Evolutionary conservation across 2,113 vertebrate genomes (phyloP), one percentile per base, ranked within the genome.

Genomic region (Phrynosoma blainvillii): DNA sequence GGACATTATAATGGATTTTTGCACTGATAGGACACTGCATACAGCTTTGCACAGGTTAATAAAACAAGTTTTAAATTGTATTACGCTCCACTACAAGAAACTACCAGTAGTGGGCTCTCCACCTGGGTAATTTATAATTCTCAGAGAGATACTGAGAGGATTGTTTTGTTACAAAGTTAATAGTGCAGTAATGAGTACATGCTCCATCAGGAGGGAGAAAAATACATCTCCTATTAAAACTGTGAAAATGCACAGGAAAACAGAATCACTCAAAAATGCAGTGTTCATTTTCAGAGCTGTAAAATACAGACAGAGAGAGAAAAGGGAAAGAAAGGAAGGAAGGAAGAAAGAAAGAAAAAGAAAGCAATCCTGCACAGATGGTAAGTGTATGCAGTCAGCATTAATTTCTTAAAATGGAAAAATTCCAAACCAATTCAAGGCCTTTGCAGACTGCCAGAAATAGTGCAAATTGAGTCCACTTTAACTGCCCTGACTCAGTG

Each of bases 301-400:
- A 77, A 23, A 12, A 27, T 1, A 79, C 82, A 21, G 36, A 32
- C 2, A 3, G 36, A 76, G 47, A 4, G 47, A 25, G 21, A 1
- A 66, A 89, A 11, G 66, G 32, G 5, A 3, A 54, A 73, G 47
- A 84, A 78, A 1, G 11, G 8, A 30, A 3, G 68, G 83, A 36
- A 36, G 36, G 18, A 1, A 65, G 87, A 10, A 30, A 3, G 68
- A 20, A 73, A 59, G 2, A 2, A 66, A 2, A 62, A 79, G 42
- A 82, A 79, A 4, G 21, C 76, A 84, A 84, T 70, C 71, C 32
- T 14, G 87, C 74, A 25, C 85, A 92, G 89, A 83, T 84, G 87
- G 91, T 40, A 86, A 59, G 27, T 81, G 0, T 18, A 86, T 88
- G 86, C 84, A 84, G 85, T 82, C 77, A 91, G 82, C 68, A 47